Conservation (phyloP, 2,797 vertebrate species). For the Spheniscus humboldti region DNA sequence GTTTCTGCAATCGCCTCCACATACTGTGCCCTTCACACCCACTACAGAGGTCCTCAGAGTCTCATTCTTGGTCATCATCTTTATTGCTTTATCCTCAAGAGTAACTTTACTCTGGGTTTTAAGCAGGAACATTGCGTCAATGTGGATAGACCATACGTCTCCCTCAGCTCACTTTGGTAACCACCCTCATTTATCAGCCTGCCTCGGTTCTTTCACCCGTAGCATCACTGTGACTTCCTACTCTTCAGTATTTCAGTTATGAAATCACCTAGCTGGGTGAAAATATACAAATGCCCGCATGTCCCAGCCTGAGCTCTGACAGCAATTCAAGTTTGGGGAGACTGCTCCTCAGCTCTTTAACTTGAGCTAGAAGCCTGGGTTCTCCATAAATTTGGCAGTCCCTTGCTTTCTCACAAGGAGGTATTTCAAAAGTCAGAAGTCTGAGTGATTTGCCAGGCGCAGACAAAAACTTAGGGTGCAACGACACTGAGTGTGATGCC, state of each 20-base stretch:
- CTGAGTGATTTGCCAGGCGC: background rate
- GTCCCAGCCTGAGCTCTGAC: background rate
- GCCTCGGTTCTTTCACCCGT: background rate
- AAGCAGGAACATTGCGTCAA: background rate
- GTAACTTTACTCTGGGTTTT: background rate
- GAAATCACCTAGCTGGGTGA: background rate
- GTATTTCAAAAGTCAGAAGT: background rate
- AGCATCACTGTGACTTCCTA: background rate
- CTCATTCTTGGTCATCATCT: background rate
- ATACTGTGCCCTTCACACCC: background rate
- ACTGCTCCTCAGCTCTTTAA: background rate
- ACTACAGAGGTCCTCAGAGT: background rate
- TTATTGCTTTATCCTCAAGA: background rate
- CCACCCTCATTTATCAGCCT: background rate
- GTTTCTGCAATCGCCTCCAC: background rate
- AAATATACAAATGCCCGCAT: background rate
- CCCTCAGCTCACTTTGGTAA: background rate
- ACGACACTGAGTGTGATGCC: background rate
- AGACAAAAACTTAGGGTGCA: background rate
- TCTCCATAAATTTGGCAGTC: background rate
- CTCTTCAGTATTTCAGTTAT: background rate
- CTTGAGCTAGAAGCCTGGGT: background rate
- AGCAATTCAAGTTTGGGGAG: background rate
- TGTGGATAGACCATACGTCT: background rate
- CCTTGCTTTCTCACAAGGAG: background rate